Evolutionary conservation across 2,888 invertebrate species (phyloP).

Genomic region (Isotomurus palustris): DNA sequence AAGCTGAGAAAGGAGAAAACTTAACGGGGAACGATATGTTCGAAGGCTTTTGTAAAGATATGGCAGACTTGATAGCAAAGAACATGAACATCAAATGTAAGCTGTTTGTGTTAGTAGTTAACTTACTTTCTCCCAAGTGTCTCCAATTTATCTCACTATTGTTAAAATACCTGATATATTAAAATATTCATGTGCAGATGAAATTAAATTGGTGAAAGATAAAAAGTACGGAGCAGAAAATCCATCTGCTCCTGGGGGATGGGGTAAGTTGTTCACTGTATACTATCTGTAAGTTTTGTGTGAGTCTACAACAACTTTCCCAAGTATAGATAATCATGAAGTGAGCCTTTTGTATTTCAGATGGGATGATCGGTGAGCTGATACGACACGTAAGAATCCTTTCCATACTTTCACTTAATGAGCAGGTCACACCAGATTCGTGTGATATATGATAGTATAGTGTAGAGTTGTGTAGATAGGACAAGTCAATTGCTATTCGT

Average conservation of each 20-base stretch:
- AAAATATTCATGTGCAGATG: too few species aligned
- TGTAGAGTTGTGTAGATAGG: too few species aligned
- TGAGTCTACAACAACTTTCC: too few species aligned
- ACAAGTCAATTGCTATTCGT: too few species aligned
- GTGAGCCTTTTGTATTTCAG: neutral
- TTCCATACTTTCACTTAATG: neutral
- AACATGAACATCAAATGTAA: slow-evolving; percentile 62
- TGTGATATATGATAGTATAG: too few species aligned
- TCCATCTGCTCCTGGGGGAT: slow-evolving; percentile 63
- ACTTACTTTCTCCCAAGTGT: too few species aligned
- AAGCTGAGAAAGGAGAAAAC: slow-evolving; percentile 60
- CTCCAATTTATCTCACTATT: too few species aligned
- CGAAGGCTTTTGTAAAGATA: slow-evolving; percentile 74
- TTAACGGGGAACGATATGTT: slow-evolving; percentile 68
- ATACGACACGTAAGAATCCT: slow-evolving; percentile 43
- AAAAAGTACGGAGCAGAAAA: slow-evolving; percentile 77
- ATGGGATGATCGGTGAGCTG: slow-evolving; percentile 42
- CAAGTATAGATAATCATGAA: neutral
- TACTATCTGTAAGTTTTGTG: slow-evolving; percentile 49
- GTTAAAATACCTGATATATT: too few species aligned
- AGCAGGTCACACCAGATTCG: too few species aligned
- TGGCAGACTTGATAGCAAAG: slow-evolving; percentile 62
- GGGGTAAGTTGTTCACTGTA: too few species aligned
- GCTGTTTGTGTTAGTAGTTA: neutral
- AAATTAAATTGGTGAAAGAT: slow-evolving; percentile 78